Percentiles rank a stretch among this genome's conserved stretches.
phyloP scores from a whole-genome alignment of 2,888 invertebrate genomes.

The Dasysyrphus tricinctus region DNA sequence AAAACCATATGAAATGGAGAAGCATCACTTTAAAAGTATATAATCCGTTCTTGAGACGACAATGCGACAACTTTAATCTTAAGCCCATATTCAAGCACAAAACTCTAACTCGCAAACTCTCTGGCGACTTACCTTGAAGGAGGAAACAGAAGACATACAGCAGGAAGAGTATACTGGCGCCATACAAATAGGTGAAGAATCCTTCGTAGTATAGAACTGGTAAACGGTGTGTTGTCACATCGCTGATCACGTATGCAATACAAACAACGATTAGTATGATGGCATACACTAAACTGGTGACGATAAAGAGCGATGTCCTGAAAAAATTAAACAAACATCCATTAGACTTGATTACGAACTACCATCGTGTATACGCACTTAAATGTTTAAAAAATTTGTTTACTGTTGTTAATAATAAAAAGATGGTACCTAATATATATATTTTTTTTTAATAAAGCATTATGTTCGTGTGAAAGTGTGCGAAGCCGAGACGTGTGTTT shows the following conservation, averaged over 20 bases:
- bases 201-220: slow-evolving; percentile 97
- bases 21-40: slow-evolving; percentile 32
- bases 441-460: slow-evolving; percentile 33
- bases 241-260: slow-evolving; percentile 96
- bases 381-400: slow-evolving; percentile 1
- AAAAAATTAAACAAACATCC: slow-evolving; percentile 71
- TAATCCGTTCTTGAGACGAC: slow-evolving; percentile 72
- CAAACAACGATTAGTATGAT: slow-evolving; percentile 96
- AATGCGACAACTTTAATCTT: slow-evolving; percentile 56
- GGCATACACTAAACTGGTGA: slow-evolving; percentile 98
- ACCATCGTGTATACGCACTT: neutral
- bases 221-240: slow-evolving; percentile 96
- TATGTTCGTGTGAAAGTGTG: slow-evolving; percentile 59
- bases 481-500: slow-evolving; percentile 53
- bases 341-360: slow-evolving; percentile 38
- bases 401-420: slow-evolving; percentile 33
- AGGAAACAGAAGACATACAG: slow-evolving; percentile 97
- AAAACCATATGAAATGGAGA: slow-evolving; percentile 20
- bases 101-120: slow-evolving; percentile 11
- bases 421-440: slow-evolving; percentile 1
- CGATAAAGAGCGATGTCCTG: slow-evolving; percentile 96
- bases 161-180: slow-evolving; percentile 95
- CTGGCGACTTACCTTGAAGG: slow-evolving; percentile 87
- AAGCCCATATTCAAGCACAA: slow-evolving; percentile 27
- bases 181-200: slow-evolving; percentile 97